Evolutionary conservation across 2,888 invertebrate genomes (phyloP).

Genomic region (Rhamnusium bicolor): DNA sequence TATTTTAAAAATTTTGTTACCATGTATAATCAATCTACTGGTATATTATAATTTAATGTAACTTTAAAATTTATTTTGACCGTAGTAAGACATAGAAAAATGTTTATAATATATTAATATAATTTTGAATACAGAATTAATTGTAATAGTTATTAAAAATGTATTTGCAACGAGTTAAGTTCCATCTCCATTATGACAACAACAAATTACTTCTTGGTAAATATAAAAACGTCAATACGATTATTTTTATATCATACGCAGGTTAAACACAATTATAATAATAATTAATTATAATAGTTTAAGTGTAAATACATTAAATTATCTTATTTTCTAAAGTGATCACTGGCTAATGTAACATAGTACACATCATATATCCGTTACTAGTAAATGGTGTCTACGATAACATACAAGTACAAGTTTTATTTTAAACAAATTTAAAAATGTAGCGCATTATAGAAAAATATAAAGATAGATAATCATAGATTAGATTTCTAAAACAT

Average conservation of each 20-base stretch:
- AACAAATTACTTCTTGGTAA: slow-evolving; percentile 51
- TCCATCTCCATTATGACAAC: slow-evolving; percentile 42
- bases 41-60: background rate
- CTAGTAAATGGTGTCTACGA: background rate
- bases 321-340: slow-evolving; percentile 41
- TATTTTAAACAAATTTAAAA: background rate
- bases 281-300: slow-evolving; percentile 50
- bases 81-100: too few relatives aligned
- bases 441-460: background rate
- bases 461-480: slow-evolving; percentile 7
- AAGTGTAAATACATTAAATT: slow-evolving; percentile 45
- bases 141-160: slow-evolving; percentile 43
- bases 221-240: slow-evolving; percentile 51
- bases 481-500: slow-evolving; percentile 19
- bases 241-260: slow-evolving; percentile 52
- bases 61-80: background rate
- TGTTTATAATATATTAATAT: too few relatives aligned
- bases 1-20: slow-evolving; percentile 13
- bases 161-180: slow-evolving; percentile 39
- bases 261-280: slow-evolving; percentile 50
- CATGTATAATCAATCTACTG: too few relatives aligned
- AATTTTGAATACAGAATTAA: too few relatives aligned
- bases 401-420: background rate
- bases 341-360: too few relatives aligned
- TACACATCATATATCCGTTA: background rate